Conservation (phyloP, 2,888 invertebrate species). For the Boloria selene region DNA sequence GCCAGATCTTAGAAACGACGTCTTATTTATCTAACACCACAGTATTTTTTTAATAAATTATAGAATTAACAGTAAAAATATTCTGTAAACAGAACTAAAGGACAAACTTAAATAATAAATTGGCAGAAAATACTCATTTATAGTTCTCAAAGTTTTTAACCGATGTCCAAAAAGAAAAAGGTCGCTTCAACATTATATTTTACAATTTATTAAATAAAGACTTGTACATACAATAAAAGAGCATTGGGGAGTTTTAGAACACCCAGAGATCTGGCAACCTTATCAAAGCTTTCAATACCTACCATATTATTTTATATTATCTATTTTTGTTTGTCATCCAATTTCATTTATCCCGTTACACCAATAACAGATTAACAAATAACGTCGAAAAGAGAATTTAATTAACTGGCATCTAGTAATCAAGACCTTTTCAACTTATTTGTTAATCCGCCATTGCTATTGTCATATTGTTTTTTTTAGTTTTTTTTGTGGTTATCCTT, state of each 20-base stretch:
- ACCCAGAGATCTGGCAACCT: conserved; percentile 18
- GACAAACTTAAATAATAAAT: no score
- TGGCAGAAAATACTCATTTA: no score
- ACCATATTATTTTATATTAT: background rate
- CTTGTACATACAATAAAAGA: no score
- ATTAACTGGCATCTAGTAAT: background rate
- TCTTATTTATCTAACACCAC: no score
- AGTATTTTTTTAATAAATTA: no score
- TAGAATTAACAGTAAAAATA: no score
- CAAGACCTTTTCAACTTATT: conserved; percentile 7
- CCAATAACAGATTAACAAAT: conserved; percentile 11
- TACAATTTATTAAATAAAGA: no score
- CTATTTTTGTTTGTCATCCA: conserved; percentile 2
- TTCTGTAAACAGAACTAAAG: no score
- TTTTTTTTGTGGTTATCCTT: conserved; percentile 2
- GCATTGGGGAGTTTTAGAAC: background rate
- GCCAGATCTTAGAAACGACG: conserved; percentile 5
- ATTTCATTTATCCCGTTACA: conserved; percentile 15
- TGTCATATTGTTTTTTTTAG: conserved; percentile 9
- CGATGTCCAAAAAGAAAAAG: no score
- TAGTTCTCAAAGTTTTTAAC: no score
- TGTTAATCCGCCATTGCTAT: conserved; percentile 8
- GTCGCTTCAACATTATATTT: no score
- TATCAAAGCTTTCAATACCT: conserved; percentile 5
- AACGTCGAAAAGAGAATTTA: background rate